These are phyloP conservation scores for Phenganax marumi DNA, from an alignment of 92 coral and sea anemone species.

Conservation along the genomic window DNA sequence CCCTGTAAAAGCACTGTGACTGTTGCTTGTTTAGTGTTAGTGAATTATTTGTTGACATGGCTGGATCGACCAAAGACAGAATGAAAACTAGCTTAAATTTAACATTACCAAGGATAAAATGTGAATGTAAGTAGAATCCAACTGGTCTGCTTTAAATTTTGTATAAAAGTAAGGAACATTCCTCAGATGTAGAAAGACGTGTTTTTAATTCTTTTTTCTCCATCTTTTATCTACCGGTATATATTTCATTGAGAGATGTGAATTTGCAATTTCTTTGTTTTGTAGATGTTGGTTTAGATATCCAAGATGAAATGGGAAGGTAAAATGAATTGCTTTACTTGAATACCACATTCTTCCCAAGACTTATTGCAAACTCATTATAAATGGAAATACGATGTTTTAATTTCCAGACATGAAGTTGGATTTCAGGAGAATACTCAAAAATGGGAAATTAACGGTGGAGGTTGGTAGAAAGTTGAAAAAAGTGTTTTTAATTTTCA, in stretches of 20 bases:
- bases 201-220: background rate
- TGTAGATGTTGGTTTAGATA: slow-evolving; percentile 84
- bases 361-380: background rate
- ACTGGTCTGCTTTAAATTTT: background rate
- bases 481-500: background rate
- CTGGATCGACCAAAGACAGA: slow-evolving; percentile 66
- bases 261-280: background rate
- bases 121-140: slow-evolving; percentile 71
- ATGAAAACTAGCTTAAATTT: slow-evolving; percentile 70
- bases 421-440: slow-evolving; percentile 89
- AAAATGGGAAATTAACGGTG: slow-evolving; percentile 69
- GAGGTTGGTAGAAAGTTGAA: slow-evolving; percentile 55
- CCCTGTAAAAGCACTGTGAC: background rate
- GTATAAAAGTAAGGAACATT: no score
- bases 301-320: slow-evolving; percentile 99
- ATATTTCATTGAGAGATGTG: no score
- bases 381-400: no score
- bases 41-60: slow-evolving; percentile 95
- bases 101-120: slow-evolving; percentile 86
- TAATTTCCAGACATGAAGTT: slow-evolving; percentile 76
- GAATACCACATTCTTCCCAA: background rate
- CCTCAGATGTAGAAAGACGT: background rate
- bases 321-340: slow-evolving; percentile 1
- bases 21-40: slow-evolving; percentile 63
- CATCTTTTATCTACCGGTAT: no score